A percentile compares a stretch with the other conserved stretches of the same genome.
Evolutionary conservation across 1,140 invertebrate species (phyloP).

Genomic region (Drosophila nigromelanica): DNA sequence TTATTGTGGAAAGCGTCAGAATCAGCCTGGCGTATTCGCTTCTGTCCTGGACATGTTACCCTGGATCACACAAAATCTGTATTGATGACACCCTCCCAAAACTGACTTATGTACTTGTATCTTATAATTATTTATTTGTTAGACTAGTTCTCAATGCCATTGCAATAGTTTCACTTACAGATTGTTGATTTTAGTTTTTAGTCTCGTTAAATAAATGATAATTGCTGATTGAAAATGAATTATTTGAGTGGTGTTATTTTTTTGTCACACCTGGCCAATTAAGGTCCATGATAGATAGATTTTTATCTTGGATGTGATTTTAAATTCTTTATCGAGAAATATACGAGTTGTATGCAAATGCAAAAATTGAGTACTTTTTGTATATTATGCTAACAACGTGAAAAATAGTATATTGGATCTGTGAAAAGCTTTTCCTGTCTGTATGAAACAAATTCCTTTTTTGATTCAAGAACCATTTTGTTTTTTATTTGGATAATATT

Average conservation of each 20-base stretch:
- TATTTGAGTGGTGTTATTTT: neutral
- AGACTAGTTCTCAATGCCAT: slow-evolving; percentile 41
- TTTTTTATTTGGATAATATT: no score
- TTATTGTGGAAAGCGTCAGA: slow-evolving; percentile 45
- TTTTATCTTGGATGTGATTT: no score
- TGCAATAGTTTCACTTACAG: slow-evolving; percentile 50
- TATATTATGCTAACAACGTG: no score
- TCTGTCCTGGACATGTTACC: slow-evolving; percentile 74
- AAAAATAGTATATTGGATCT: no score
- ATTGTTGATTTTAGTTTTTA: slow-evolving; percentile 40
- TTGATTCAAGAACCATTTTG: no score
- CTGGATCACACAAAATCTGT: slow-evolving; percentile 78
- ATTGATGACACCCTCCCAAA: slow-evolving; percentile 24
- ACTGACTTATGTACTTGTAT: neutral
- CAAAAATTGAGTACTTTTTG: no score
- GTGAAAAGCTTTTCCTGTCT: no score
- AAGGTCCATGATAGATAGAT: no score
- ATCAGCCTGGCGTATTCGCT: slow-evolving; percentile 74
- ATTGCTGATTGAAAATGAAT: slow-evolving; percentile 32
- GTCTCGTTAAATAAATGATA: slow-evolving; percentile 31
- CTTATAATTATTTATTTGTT: slow-evolving; percentile 23
- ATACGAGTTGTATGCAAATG: no score
- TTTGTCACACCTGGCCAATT: no score
- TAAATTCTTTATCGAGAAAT: no score
- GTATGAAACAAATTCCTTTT: no score